Evolutionary conservation across 1,140 invertebrate species (phyloP).

Genomic region (Zelostemma sp.): DNA sequence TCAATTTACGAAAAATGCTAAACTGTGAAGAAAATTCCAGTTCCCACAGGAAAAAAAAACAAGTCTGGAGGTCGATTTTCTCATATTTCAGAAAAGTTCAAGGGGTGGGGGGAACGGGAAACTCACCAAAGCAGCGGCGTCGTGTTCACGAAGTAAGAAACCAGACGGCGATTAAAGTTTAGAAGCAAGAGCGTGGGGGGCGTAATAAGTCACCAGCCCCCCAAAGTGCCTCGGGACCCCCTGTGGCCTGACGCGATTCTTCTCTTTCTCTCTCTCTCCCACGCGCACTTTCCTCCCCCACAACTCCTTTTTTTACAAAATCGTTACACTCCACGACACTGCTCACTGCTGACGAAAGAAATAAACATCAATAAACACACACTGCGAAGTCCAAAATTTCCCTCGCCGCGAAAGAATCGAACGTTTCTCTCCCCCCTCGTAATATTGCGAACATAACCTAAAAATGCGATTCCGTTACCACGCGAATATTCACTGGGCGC

Average conservation of each 20-base stretch:
- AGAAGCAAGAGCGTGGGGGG: constrained; percentile 35
- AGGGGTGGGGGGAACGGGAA: too few species aligned
- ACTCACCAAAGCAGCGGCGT: constrained; percentile 52
- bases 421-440: neutral
- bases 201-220: constrained; percentile 54
- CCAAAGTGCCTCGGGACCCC: constrained; percentile 46
- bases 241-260: constrained; percentile 22
- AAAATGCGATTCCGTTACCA: too few species aligned
- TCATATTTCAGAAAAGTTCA: too few species aligned
- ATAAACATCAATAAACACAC: constrained; percentile 21
- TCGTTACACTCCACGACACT: constrained; percentile 40
- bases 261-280: constrained; percentile 10
- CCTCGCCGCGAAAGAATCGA: neutral
- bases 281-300: neutral
- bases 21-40: too few species aligned
- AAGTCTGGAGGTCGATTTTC: too few species aligned
- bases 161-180: constrained; percentile 19
- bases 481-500: too few species aligned
- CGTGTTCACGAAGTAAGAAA: constrained; percentile 30
- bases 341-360: constrained; percentile 30
- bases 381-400: neutral
- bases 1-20: too few species aligned
- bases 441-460: too few species aligned
- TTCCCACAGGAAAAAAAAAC: too few species aligned
- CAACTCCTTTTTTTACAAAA: neutral